Percentiles rank a stretch among this genome's conserved stretches.
Evolutionary conservation across 2,113 vertebrate species (phyloP).

Genomic region (Amblyopsis rosae): DNA sequence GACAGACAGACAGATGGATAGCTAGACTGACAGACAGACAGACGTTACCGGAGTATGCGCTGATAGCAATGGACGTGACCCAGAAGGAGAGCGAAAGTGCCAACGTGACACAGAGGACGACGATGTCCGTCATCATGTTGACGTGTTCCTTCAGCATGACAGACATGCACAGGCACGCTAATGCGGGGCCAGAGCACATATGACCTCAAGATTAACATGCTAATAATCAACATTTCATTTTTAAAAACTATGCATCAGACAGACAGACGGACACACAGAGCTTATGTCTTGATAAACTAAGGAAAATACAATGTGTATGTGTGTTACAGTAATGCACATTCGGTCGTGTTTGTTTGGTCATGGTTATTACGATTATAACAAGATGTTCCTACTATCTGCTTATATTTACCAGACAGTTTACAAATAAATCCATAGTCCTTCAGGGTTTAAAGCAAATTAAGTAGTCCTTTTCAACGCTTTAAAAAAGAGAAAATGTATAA

Average conservation of each 20-base stretch:
- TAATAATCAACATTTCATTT: background rate
- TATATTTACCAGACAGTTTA: too few species aligned
- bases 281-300: too few species aligned
- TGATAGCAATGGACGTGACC: constrained; percentile 87
- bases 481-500: too few species aligned
- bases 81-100: constrained; percentile 90
- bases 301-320: too few species aligned
- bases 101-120: constrained; percentile 86
- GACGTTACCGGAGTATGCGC: constrained; percentile 86
- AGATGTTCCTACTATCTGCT: too few species aligned
- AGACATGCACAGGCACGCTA: too few species aligned
- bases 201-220: background rate
- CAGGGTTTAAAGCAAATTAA: too few species aligned
- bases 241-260: background rate
- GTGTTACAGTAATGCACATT: background rate
- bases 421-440: too few species aligned
- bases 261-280: background rate
- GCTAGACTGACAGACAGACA: background rate
- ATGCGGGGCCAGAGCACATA: background rate
- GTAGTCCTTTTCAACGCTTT: too few species aligned
- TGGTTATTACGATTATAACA: too few species aligned
- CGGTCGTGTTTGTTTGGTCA: background rate
- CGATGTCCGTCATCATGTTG: constrained; percentile 90
- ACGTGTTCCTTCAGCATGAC: constrained; percentile 73
- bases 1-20: background rate